Base-by-base conservation (phyloP, 2,888 invertebrate genomes). In the Scaptomyza cyrtandrae region DNA sequence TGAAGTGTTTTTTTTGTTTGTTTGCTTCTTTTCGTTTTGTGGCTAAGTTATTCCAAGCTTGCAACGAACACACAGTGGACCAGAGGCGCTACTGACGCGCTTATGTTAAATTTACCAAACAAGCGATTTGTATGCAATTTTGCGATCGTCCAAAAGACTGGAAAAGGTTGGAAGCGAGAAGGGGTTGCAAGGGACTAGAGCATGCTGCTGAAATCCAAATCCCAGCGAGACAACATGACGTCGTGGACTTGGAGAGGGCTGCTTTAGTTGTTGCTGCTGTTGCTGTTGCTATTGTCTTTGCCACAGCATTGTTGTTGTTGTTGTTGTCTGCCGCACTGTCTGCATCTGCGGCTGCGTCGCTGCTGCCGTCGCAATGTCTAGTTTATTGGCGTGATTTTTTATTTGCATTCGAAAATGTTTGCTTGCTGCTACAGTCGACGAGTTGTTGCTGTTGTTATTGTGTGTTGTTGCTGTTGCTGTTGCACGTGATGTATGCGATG, bases 311-410 rank as follows among this genome's bases (percentile, higher is more conserved):
- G 49, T 35, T 49, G 55, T 31, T 41, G 49, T 46, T 61, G 56
- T 53, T 61, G 54, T 53, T 68, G 63, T 58, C 59, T 63, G 61
- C 63, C 59, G 45, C 67, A 44, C 48, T 65, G 69, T 61, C 67
- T 62, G 61, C 70, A 54, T 49, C 49, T 55, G 58, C 73, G 48
- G 14, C 54, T 46, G 58, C 41, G 61, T 43, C 57, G 45, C 61
- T 41, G 62, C 27, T 75, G 87, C 77, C 89, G 89, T 86, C 90
- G 85, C 77, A 69, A 84, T 83, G 90, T 90, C 89, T 90, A 90
- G 90, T 90, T 90, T 90, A 90, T 90, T 90, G 90, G 90, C 86
- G 89, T 88, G 86, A 90, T 87, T 90, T 90, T 87, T 89, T 90
- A 88, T 90, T 90, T 90, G 89, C 89, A 89, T 89, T 90, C 83